These are phyloP conservation scores for Caenorhabditis tropicalis DNA, from an alignment of 1,140 invertebrate genomes.

Conservation along the genomic window DNA sequence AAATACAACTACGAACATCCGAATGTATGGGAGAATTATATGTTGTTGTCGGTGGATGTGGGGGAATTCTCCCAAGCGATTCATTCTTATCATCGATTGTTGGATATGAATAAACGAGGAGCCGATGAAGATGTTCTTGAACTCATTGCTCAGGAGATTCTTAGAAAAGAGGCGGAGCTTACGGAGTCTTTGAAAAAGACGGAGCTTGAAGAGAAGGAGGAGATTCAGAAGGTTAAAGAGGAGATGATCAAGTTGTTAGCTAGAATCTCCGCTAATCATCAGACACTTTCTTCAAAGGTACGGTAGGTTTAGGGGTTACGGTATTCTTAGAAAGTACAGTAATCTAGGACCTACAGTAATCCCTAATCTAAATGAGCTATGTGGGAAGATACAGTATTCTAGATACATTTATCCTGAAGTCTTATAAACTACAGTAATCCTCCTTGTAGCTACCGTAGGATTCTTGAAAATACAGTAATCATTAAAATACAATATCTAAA, in stretches of 20 bases:
- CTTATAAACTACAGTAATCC: no score
- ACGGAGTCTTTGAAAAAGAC: background rate
- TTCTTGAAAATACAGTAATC: no score
- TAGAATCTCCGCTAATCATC: conserved; percentile 38
- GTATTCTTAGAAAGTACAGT: background rate
- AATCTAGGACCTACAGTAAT: no score
- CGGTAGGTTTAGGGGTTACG: background rate
- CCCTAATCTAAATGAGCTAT: no score
- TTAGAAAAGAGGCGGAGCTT: conserved; percentile 5
- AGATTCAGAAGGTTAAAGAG: conserved; percentile 7
- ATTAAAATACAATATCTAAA: no score
- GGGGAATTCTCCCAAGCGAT: conserved; percentile 40
- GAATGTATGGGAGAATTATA: conserved; percentile 91
- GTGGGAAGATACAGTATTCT: no score
- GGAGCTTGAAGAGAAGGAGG: background rate
- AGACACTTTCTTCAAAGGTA: conserved; percentile 41
- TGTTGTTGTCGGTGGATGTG: conserved; percentile 48
- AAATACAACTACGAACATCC: conserved; percentile 93
- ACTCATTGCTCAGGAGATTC: conserved; percentile 20
- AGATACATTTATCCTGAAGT: no score
- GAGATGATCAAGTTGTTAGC: conserved; percentile 44
- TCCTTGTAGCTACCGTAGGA: no score
- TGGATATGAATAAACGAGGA: conserved; percentile 48
- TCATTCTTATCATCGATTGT: conserved; percentile 25
- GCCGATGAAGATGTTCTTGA: conserved; percentile 47